Evolutionary conservation across 2,888 invertebrate species (phyloP).

Genomic region (Tholera decimalis): DNA sequence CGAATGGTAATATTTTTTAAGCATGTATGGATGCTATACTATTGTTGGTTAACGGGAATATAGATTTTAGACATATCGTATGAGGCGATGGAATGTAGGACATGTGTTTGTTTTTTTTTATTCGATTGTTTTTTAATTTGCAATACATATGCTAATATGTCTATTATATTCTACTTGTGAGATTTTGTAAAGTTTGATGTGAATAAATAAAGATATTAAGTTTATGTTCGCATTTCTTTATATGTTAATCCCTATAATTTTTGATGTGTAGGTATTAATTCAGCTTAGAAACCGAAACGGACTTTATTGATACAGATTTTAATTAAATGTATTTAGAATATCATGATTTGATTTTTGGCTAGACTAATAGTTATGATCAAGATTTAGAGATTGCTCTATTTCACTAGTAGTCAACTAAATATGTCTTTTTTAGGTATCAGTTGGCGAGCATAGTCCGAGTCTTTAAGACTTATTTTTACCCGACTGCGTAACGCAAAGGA

Average conservation of each 20-base stretch:
- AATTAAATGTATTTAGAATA: constrained; percentile 1
- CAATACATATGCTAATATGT: constrained; percentile 48
- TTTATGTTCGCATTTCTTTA: constrained; percentile 23
- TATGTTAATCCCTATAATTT: constrained; percentile 7
- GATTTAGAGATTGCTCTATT: too few species aligned
- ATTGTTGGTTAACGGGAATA: too few species aligned
- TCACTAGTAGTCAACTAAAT: too few species aligned
- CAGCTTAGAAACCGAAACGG: neutral
- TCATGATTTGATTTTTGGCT: neutral
- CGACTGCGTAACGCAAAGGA: too few species aligned
- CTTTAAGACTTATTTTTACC: too few species aligned
- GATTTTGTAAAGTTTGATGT: constrained; percentile 12
- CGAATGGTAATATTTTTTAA: too few species aligned
- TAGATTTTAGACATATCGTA: constrained; percentile 16
- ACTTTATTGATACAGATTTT: constrained; percentile 22
- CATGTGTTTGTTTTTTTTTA: constrained; percentile 37
- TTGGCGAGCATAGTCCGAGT: too few species aligned
- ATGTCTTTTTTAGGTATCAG: too few species aligned
- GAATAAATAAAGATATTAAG: constrained; percentile 23
- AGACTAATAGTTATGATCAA: too few species aligned
- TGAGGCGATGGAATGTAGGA: constrained; percentile 41
- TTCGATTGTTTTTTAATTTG: constrained; percentile 45
- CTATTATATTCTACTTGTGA: constrained; percentile 23
- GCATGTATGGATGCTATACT: too few species aligned
- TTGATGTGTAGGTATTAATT: constrained; percentile 16